Percentiles rank a stretch among this genome's conserved stretches.
Conservation (phyloP, 2,888 invertebrate genomes). For the Baronia brevicornis region DNA sequence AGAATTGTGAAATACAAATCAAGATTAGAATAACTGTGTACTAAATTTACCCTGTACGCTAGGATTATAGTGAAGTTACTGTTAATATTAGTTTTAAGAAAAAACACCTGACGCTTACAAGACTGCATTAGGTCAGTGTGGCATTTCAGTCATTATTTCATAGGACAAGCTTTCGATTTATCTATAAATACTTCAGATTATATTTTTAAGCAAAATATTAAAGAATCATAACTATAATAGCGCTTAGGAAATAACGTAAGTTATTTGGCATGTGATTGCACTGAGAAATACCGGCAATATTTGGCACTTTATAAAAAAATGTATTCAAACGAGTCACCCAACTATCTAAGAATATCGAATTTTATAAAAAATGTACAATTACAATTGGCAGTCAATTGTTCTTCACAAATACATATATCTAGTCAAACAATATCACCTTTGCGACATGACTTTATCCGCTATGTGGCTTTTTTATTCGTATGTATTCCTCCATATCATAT, state of each 20-base stretch:
- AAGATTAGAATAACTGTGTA: conserved; percentile 58
- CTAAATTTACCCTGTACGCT: conserved; percentile 75
- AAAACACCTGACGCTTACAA: conserved; percentile 26
- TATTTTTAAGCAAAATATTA: conserved; percentile 27
- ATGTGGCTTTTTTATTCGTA: conserved; percentile 57
- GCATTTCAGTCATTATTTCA: conserved; percentile 58
- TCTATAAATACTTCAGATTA: conserved; percentile 41
- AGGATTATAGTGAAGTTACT: conserved; percentile 66
- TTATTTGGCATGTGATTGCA: conserved; percentile 31
- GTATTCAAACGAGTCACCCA: conserved; percentile 62
- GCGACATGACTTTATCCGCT: conserved; percentile 48
- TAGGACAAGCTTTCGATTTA: conserved; percentile 58
- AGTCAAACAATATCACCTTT: conserved; percentile 64
- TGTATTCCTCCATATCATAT: conserved; percentile 37
- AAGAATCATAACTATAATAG: conserved; percentile 24
- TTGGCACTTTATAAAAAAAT: conserved; percentile 67
- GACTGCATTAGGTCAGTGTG: conserved; percentile 31
- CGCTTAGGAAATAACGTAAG: conserved; percentile 34
- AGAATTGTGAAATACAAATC: conserved; percentile 64
- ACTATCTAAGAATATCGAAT: conserved; percentile 67
- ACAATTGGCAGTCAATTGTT: conserved; percentile 75
- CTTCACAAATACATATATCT: conserved; percentile 55
- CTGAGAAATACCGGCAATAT: conserved; percentile 37
- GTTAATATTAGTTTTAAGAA: conserved; percentile 45
- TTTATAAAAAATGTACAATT: conserved; percentile 64